Evolutionary conservation across 2,113 vertebrate genomes (phyloP).

Genomic region (Dromiciops gliroides): DNA sequence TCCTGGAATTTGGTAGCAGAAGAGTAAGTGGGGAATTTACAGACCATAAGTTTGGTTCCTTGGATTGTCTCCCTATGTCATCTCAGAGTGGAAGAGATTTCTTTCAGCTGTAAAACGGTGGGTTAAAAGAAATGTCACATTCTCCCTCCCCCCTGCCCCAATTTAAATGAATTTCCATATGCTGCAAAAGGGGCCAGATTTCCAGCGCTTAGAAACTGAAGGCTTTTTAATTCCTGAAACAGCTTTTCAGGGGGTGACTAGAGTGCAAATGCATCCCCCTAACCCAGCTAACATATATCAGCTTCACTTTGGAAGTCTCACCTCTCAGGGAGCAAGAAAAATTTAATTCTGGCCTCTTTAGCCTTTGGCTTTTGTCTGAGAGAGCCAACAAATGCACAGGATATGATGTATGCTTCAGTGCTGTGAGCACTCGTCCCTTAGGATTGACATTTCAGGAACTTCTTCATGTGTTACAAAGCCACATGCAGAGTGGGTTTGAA

Average conservation of each 20-base stretch:
- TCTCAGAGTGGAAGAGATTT: conserved; percentile 72
- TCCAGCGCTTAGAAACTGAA: conserved; percentile 63
- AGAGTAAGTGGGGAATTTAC: conserved; percentile 67
- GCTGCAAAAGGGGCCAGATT: conserved; percentile 76
- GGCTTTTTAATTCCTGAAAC: conserved; percentile 66
- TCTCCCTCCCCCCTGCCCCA: conserved; percentile 50
- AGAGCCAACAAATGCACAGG: conserved; percentile 64
- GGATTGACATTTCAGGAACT: conserved; percentile 74
- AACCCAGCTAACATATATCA: conserved; percentile 32
- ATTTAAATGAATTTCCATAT: conserved; percentile 78
- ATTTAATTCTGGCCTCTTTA: conserved; percentile 55
- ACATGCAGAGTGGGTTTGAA: conserved; percentile 68
- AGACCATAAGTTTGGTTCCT: conserved; percentile 54
- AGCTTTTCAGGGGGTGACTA: conserved; percentile 56
- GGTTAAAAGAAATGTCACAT: conserved; percentile 76
- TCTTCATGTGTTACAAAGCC: conserved; percentile 75
- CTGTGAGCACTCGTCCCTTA: conserved; percentile 61
- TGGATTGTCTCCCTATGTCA: conserved; percentile 72
- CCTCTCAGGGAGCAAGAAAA: conserved; percentile 61
- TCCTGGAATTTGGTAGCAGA: conserved; percentile 72
- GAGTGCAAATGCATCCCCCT: conserved; percentile 56
- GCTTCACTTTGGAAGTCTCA: conserved; percentile 64
- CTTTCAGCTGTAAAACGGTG: conserved; percentile 77
- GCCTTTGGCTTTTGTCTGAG: conserved; percentile 69
- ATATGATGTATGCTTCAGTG: conserved; percentile 65